Base-by-base conservation (phyloP, 30 jellyfish, hydroid and myxozoan species). In the Calvadosia cruxmelitensis region DNA sequence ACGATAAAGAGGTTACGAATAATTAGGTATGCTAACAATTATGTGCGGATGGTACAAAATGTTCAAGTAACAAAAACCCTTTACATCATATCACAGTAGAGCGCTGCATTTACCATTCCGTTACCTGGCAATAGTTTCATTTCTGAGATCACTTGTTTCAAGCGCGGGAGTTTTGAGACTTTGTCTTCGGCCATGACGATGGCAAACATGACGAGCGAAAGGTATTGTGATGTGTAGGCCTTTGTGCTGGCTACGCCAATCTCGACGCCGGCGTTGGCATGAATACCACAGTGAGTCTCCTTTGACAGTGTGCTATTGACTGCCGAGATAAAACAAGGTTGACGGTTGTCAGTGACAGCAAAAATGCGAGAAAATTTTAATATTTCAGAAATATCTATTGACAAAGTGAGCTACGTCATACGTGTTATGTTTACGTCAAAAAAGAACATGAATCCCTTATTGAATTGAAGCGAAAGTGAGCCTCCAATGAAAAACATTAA, bases 221-320 rank as follows among this genome's bases (percentile, higher is more conserved):
- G 75, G 69, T 78, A 61, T 68, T 89, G 98, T 70, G 93, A 69
- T 30, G 93, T 82, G 82, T 75, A 89, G 24, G 98, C 74, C 64
- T 89, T 89, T 13, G 98, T 89, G 85, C 98, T 89, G 31, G 98
- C 92, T 1, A 89, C 84, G 3, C 98, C 98, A 42, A 76, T 69
- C 34, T 89, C 98, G 1, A 68, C 30, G 1, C 95, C 95, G 13
- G 94, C 95, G 27, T 89, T 81, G 27, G 77, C 76, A 73, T 89
- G 93, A n/a, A 89, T 49, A 2, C 94, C 93, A 61, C 94, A 89
- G 76, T 72, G 69, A 1, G 98, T 81, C 53, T 78, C 94, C 49
- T 77, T 74, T 49, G 89, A 72, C 68, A 89, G 69, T 48, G 95
- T 69, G 73, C 95, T 76, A 70, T 78, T 78, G 7, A 66, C 93